Conservation (phyloP, 2,888 invertebrate genomes). For the Acanthosepion lycidas region DNA sequence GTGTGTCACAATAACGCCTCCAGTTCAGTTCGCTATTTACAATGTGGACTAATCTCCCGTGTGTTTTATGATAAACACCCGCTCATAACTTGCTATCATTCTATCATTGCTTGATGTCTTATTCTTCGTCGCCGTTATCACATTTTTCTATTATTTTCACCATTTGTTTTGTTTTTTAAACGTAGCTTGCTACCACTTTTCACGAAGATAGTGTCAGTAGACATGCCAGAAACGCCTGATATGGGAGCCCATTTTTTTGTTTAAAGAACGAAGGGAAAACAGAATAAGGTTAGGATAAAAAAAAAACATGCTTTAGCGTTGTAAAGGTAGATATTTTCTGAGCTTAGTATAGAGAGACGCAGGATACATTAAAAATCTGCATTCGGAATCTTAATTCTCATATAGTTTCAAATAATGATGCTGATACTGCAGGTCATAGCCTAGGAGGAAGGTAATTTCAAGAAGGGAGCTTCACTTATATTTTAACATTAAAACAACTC, state of each 20-base stretch:
- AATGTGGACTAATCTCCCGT: background rate
- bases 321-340: too few relatives aligned
- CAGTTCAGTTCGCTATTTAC: background rate
- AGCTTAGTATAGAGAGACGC: too few relatives aligned
- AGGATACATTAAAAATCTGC: too few relatives aligned
- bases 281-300: background rate
- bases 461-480: too few relatives aligned
- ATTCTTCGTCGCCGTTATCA: background rate
- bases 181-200: background rate
- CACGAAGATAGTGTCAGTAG: background rate
- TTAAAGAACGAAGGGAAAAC: background rate
- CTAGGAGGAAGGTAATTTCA: too few relatives aligned
- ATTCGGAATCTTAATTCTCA: too few relatives aligned
- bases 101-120: background rate
- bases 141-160: background rate
- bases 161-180: background rate
- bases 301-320: too few relatives aligned
- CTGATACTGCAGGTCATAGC: too few relatives aligned
- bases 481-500: too few relatives aligned
- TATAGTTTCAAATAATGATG: too few relatives aligned
- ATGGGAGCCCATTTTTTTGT: background rate
- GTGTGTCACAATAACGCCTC: background rate
- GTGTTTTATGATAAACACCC: background rate
- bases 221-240: background rate
- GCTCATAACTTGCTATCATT: background rate